Base-by-base conservation (phyloP, 2,113 vertebrate species). In the Pachycephala philippinensis region DNA sequence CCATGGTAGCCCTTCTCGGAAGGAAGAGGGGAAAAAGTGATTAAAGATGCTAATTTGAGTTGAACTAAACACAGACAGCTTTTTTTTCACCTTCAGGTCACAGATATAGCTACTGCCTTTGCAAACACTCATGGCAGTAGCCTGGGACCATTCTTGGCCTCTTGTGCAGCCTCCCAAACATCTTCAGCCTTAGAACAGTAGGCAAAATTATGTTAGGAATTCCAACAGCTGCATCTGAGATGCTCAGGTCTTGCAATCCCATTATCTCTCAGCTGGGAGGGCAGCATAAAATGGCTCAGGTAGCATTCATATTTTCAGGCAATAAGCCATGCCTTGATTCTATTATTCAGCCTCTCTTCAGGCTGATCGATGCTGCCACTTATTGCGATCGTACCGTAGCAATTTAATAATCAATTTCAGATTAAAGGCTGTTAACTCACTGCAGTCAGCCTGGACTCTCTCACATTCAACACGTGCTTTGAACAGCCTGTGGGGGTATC, bases 331-430 rank as follows among this genome's bases (percentile, higher is more conserved):
- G 16, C 50, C 66, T 19, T 42, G 74, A 72, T 87, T 91, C 85
- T 84, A 89, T 82, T 69, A 80, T 57, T 39, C 90, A 96, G 61
- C 45, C 69, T 85, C 74, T 90, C 91, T 81, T 95, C 71, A 82
- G 84, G 42, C 11, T 50, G 79, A 93, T 84, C 91, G 31, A 82
- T 89, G 50, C 40, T 94, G 74, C 72, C 66, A 89, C 90, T 59
- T 84, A 60, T 16, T 64, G 63, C 10, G 9, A 65, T 80, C 0
- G 5, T 69, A 65, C n/a, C 1, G 0, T 8, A 75, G 92, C 75
- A 87, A 90, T 78, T 93, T 83, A 92, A 78, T 75, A 84, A 96
- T 91, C 78, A 89, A 90, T 82, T 87, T 90, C 47, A 75, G 70
- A 97, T 91, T 54, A 92, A 77, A 83, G 69, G 35, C 76, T 27